A percentile compares a stretch with the other conserved stretches of the same genome.
Evolutionary conservation across 2,888 invertebrate genomes (phyloP).

Genomic region (Unio delphinus): DNA sequence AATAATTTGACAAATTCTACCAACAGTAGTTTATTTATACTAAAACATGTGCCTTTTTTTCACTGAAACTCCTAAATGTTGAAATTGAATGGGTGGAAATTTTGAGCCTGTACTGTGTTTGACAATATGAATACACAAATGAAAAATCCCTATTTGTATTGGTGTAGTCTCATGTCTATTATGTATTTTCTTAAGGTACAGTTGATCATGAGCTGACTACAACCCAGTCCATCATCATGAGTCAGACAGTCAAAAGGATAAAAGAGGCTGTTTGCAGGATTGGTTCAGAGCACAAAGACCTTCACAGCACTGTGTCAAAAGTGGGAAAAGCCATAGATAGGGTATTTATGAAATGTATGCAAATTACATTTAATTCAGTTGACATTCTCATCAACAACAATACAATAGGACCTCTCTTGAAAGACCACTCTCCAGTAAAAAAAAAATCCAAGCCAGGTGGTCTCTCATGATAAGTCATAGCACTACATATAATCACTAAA

Average conservation of each 20-base stretch:
- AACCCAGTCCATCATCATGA: conserved; percentile 80
- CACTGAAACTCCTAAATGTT: too few species aligned
- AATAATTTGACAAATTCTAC: too few species aligned
- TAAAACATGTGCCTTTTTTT: too few species aligned
- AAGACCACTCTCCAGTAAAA: too few species aligned
- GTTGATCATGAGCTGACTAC: conserved; percentile 76
- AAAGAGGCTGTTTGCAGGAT: conserved; percentile 87
- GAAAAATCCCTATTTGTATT: neutral
- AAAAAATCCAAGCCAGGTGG: too few species aligned
- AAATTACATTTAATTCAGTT: neutral
- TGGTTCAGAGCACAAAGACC: conserved; percentile 81
- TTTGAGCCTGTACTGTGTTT: too few species aligned
- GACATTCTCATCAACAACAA: neutral
- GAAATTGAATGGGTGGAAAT: too few species aligned
- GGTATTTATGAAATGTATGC: conserved; percentile 61
- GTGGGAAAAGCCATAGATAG: conserved; percentile 97
- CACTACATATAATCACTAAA: too few species aligned
- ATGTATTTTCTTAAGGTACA: conserved; percentile 25
- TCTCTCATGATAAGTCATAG: too few species aligned
- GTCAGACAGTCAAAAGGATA: conserved; percentile 82
- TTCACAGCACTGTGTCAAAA: conserved; percentile 88
- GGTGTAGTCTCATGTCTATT: neutral
- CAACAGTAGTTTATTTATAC: too few species aligned
- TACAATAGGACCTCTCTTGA: too few species aligned
- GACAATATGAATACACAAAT: too few species aligned